These are phyloP conservation scores for Cheilosia scutellata DNA, from an alignment of 2,888 invertebrate species.

Conservation along the genomic window DNA sequence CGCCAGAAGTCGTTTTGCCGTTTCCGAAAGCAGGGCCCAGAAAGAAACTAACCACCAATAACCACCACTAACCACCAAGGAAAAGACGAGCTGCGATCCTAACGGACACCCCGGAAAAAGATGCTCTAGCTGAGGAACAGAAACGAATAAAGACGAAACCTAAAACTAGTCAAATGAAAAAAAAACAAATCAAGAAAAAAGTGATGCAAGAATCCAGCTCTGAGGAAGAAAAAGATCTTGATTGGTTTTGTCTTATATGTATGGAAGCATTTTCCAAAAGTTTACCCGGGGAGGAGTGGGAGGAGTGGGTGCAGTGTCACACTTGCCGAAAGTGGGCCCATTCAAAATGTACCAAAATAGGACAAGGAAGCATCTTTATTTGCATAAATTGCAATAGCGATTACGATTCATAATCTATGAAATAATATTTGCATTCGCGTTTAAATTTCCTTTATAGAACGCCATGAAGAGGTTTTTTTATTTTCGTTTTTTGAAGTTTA, in stretches of 20 bases:
- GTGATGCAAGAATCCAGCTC: conserved; percentile 17
- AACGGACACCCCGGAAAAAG: conserved; percentile 18
- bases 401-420: not conserved
- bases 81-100: conserved; percentile 28
- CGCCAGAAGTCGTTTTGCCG: conserved; percentile 17
- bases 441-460: not conserved
- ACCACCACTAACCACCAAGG: too few species aligned
- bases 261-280: conserved; percentile 6
- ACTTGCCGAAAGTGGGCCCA: conserved; percentile 1
- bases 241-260: conserved; percentile 9
- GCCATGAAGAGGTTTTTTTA: too few species aligned
- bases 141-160: conserved; percentile 16
- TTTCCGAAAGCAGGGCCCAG: conserved; percentile 18
- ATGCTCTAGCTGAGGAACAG: conserved; percentile 13
- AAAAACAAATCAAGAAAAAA: conserved; percentile 21
- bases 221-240: conserved; percentile 14
- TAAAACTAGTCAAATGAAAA: conserved; percentile 15
- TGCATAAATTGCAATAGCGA: too few species aligned
- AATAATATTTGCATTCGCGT: not conserved
- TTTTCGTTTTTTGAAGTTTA: too few species aligned
- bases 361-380: not conserved
- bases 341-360: too few species aligned
- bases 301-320: conserved; percentile 12
- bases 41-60: conserved; percentile 15
- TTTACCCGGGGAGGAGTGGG: conserved; percentile 11